Base-by-base conservation (phyloP, 2,888 invertebrate genomes). In the Autographa pulchrina region DNA sequence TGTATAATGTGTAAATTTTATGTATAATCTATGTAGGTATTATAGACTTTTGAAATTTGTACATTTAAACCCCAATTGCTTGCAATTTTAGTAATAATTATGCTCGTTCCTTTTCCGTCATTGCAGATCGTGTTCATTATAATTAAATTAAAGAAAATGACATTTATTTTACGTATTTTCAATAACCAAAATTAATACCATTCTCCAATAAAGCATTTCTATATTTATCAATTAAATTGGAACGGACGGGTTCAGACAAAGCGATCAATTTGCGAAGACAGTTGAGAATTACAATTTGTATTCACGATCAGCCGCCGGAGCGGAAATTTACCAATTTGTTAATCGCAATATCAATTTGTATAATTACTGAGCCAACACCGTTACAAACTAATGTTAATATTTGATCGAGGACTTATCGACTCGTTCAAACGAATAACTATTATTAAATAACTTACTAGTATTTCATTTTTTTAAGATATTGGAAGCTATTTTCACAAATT, bases 321-420 rank as follows among this genome's bases (percentile, higher is more conserved):
- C 35, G 56, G 54, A 68, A 59, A 9, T 18, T 20, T 11, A 60
- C n/a, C n/a, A 54, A 79, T 79, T 67, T 70, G 43, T 70, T 59
- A 48, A 20, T 75, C 58, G 38, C 32, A 41, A 59, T 75, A 75
- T 65, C 66, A 70, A 70, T 80, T 70, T 31, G 35, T 65, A 20
- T 78, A 63, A 78, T 61, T 60, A 59, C 59, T 43, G 35, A 69
- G 62, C 20, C 62, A 68, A 60, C 65, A 25, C 18, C 54, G 54
- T 3, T 54, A 20, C 11, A 8, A 56, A 56, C 20, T 62, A 65
- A 60, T 31, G 54, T 41, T 58, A 31, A 58, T 43, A n/a, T 2
- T 56, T n/a, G 25, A 20, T 62, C 38, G n/a, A 11, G 7, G 14
- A 25, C 54, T 25, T 56, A 56, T 56, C 20, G 6, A 20, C 25